phyloP scores from a whole-genome alignment of 1,140 invertebrate genomes.

The Papilio glaucus region DNA sequence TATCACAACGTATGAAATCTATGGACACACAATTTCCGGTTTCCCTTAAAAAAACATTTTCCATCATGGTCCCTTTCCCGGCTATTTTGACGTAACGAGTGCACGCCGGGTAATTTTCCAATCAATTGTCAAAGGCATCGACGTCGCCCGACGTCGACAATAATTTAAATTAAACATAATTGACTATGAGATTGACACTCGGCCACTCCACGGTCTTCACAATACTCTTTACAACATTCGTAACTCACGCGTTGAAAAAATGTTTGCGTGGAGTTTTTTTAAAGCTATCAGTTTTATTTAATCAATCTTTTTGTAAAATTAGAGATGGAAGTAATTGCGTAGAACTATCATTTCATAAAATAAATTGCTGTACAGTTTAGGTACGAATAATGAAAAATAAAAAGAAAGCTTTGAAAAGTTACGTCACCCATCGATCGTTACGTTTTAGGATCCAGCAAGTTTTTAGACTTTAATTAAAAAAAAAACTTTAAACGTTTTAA shows the following conservation, averaged over 20 bases:
- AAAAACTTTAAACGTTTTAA: no score
- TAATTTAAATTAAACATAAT: slow-evolving; percentile 34
- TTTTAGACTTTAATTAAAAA: not conserved
- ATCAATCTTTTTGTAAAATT: not conserved
- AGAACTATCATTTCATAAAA: no score
- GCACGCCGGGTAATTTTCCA: slow-evolving; percentile 25
- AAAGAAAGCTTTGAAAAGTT: not conserved
- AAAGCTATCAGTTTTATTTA: not conserved
- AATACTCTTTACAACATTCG: slow-evolving; percentile 24
- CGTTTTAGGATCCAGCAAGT: not conserved
- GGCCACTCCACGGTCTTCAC: slow-evolving; percentile 21
- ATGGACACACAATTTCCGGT: not conserved
- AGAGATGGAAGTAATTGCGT: not conserved
- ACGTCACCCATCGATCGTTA: not conserved
- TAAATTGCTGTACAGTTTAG: not conserved
- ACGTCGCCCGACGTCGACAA: slow-evolving; percentile 28
- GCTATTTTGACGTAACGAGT: slow-evolving; percentile 20
- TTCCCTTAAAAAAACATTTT: not conserved
- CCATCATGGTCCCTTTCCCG: slow-evolving; percentile 18
- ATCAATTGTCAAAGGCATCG: slow-evolving; percentile 35
- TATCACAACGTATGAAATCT: no score
- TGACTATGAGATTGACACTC: slow-evolving; percentile 34
- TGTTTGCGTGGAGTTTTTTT: no score
- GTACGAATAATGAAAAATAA: not conserved
- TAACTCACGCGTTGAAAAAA: not conserved